These are phyloP conservation scores for Drosophila aldrichi DNA, from an alignment of 2,888 invertebrate species.

Conservation along the genomic window DNA sequence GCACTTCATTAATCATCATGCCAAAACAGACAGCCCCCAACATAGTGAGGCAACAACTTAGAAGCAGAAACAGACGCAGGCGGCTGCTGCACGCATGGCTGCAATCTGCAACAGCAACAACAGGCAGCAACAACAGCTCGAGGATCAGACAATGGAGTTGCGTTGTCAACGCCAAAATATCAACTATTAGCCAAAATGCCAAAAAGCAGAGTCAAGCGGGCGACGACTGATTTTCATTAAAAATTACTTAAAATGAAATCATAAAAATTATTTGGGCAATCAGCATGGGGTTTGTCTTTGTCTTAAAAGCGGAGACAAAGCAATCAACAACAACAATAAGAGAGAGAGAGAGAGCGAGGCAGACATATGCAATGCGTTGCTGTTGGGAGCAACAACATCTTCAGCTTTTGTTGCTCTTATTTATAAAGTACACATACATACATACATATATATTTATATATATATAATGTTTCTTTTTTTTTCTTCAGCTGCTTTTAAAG, in stretches of 20 bases:
- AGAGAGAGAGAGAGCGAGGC: constrained; percentile 2
- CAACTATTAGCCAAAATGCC: constrained; percentile 80
- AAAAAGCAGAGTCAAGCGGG: constrained; percentile 7
- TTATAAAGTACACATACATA: constrained; percentile 43
- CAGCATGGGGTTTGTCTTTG: constrained; percentile 61
- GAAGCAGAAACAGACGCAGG: constrained; percentile 35
- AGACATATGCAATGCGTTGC: constrained; percentile 6
- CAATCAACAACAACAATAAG: constrained; percentile 40
- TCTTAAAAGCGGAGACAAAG: constrained; percentile 62
- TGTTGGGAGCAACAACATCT: constrained; percentile 66
- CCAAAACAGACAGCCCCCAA: constrained; percentile 78
- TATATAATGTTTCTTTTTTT: constrained; percentile 11
- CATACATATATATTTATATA: constrained; percentile 8
- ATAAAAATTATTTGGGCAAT: constrained; percentile 69
- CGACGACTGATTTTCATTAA: constrained; percentile 80
- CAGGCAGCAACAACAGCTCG: constrained; percentile 9
- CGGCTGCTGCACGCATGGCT: constrained; percentile 48
- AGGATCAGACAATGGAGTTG: constrained; percentile 55
- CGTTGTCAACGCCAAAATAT: constrained; percentile 63
- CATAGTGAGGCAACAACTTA: constrained; percentile 44
- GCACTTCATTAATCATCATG: constrained; percentile 85
- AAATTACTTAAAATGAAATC: constrained; percentile 83
- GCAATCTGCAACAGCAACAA: constrained; percentile 37
- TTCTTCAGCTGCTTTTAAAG: constrained; percentile 65
- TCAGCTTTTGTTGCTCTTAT: constrained; percentile 66